Evolutionary conservation across 1,140 invertebrate species (phyloP), one percentile per base, ranked within the genome.

Genomic region (Andricus grossulariae): DNA sequence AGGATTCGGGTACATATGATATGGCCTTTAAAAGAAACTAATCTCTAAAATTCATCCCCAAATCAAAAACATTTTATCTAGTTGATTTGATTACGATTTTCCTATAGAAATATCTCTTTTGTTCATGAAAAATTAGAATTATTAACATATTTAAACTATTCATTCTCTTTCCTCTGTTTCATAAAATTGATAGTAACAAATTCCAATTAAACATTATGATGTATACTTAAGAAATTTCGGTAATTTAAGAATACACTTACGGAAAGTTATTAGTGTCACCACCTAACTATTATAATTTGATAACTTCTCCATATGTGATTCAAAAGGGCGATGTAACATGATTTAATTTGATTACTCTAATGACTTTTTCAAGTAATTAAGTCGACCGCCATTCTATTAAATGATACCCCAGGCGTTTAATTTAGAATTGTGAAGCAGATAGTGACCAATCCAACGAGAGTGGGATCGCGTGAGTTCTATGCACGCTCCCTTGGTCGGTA

Each of bases 311-410:
- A 66, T 66, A 21, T 60, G 57, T 32, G 60, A 66, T 39, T 66
- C 32, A 39, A 66, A 66, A 66, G 60, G 25, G 60, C 60, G 16
- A 66, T 66, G 25, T 66, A 66, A 66, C 60, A 66, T 45, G 60
- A 66, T 39, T 66, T 66, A 66, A 66, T 39, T 39, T 12, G 25
- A 66, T 66, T 66, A 66, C 60, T 45, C 32, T 66, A 66, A 66
- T 66, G 60, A 66, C 60, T 66, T 66, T 66, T 66, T 66, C 60
- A 8, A 66, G 60, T 66, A 66, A 66, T 66, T 66, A 66, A 66
- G 60, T 66, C 32, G 60, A 66, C 60, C 39, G 21, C 60, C 25
- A 66, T 66, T 66, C 60, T 39, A 66, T 66, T 66, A 66, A 66
- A 66, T 66, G 60, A 66, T 66, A 66, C 25, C 25, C 60, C 25